Conservation (phyloP, 2,797 vertebrate species). For the Sandelia bainsii region DNA sequence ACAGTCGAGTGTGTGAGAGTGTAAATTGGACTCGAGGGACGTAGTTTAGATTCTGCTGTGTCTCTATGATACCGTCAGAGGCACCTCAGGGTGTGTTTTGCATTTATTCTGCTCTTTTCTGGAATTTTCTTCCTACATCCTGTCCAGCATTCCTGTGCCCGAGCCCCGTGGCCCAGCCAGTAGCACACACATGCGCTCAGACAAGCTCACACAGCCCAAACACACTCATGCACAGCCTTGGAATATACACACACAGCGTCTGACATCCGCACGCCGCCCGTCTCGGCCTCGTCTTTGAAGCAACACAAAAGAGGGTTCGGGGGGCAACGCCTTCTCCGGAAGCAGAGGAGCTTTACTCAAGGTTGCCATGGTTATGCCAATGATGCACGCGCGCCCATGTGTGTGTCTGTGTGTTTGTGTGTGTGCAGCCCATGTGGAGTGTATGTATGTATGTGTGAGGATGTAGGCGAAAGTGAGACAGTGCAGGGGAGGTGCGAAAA, state of each 20-base stretch:
- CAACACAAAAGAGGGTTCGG: slow-evolving; percentile 68
- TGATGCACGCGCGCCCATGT: slow-evolving; percentile 30
- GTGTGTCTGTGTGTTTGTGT: slow-evolving; percentile 14
- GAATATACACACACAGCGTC: slow-evolving; percentile 16
- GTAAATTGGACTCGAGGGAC: slow-evolving; percentile 63
- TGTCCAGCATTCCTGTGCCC: slow-evolving; percentile 76
- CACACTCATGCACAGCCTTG: slow-evolving; percentile 23
- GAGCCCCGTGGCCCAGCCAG: slow-evolving; percentile 42
- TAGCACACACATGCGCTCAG: slow-evolving; percentile 40
- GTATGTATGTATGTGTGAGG: slow-evolving; percentile 40
- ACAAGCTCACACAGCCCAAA: slow-evolving; percentile 11
- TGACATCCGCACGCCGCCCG: slow-evolving; percentile 38
- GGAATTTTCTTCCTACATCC: slow-evolving; percentile 77
- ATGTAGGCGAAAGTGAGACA: slow-evolving; percentile 71
- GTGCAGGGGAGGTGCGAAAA: slow-evolving; percentile 60
- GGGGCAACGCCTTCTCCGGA: slow-evolving; percentile 52
- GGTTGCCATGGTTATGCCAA: slow-evolving; percentile 72
- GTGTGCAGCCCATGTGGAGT: slow-evolving; percentile 2
- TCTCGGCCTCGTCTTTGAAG: slow-evolving; percentile 57
- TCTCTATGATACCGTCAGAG: slow-evolving; percentile 34
- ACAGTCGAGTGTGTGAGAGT: slow-evolving; percentile 17
- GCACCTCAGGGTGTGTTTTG: slow-evolving; percentile 50
- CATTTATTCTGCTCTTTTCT: slow-evolving; percentile 51
- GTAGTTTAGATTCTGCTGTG: slow-evolving; percentile 16
- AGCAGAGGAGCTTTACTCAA: slow-evolving; percentile 36